Evolutionary conservation across 1,140 invertebrate species (phyloP).

Genomic region (Microplitis mediator): DNA sequence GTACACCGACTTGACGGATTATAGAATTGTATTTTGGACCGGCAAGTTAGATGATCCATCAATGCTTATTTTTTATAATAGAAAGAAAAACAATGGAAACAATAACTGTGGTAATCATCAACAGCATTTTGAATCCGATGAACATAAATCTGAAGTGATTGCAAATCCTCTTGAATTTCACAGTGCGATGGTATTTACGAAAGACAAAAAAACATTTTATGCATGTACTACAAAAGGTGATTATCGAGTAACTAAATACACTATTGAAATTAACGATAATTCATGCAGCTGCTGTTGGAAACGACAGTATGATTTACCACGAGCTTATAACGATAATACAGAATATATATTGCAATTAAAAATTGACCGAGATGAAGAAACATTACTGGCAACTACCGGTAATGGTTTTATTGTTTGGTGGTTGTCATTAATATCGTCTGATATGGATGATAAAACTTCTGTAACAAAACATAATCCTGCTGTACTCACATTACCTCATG

Average conservation of each 20-base stretch:
- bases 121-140: too few relatives aligned
- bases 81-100: conserved; percentile 49
- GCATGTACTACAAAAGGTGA: conserved; percentile 66
- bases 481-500: conserved; percentile 81
- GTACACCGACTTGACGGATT: conserved; percentile 74
- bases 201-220: conserved; percentile 65
- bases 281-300: conserved; percentile 68
- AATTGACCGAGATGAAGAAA: conserved; percentile 79
- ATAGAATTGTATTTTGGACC: conserved; percentile 78
- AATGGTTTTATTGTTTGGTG: conserved; percentile 83
- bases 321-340: conserved; percentile 71
- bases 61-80: conserved; percentile 71
- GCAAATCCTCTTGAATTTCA: conserved; percentile 66
- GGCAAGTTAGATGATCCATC: conserved; percentile 76
- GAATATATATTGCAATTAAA: conserved; percentile 83
- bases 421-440: conserved; percentile 55
- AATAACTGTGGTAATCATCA: too few relatives aligned
- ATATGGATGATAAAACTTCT: not conserved
- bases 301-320: conserved; percentile 65
- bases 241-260: conserved; percentile 66
- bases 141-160: conserved; percentile 30
- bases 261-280: conserved; percentile 54
- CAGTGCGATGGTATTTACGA: conserved; percentile 72
- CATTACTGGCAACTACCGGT: conserved; percentile 83
- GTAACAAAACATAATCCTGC: conserved; percentile 60